Conservation (phyloP, 2,888 invertebrate genomes). For the Tetragnatha montana region DNA sequence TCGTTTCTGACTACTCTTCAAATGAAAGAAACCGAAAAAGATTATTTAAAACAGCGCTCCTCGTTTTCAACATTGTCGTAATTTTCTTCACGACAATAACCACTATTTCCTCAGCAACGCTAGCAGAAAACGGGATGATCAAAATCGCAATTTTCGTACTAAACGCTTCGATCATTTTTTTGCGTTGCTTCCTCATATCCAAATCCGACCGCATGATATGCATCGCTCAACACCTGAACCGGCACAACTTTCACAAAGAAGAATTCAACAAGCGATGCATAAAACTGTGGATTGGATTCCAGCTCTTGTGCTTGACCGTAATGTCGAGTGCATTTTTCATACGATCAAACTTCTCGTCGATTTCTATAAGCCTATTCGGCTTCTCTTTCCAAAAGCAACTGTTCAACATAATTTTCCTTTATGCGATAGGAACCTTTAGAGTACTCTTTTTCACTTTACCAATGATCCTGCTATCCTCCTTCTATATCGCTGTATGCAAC, state of each 20-base stretch:
- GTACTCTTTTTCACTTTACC: neutral
- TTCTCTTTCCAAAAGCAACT: neutral
- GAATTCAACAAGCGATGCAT: neutral
- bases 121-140: neutral
- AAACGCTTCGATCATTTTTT: neutral
- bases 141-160: neutral
- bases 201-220: neutral
- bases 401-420: neutral
- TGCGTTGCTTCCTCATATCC: neutral
- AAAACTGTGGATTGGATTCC: neutral
- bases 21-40: neutral
- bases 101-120: neutral
- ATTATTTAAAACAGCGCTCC: neutral
- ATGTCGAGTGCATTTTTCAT: neutral
- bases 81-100: neutral
- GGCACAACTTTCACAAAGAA: neutral
- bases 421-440: neutral
- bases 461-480: neutral
- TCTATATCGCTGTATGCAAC: constrained; percentile 1
- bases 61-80: neutral
- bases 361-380: neutral
- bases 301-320: neutral
- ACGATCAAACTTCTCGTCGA: neutral
- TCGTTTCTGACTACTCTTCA: neutral
- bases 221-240: neutral